phyloP scores from a whole-genome alignment of 2,113 vertebrate species.

The Agapornis roseicollis region DNA sequence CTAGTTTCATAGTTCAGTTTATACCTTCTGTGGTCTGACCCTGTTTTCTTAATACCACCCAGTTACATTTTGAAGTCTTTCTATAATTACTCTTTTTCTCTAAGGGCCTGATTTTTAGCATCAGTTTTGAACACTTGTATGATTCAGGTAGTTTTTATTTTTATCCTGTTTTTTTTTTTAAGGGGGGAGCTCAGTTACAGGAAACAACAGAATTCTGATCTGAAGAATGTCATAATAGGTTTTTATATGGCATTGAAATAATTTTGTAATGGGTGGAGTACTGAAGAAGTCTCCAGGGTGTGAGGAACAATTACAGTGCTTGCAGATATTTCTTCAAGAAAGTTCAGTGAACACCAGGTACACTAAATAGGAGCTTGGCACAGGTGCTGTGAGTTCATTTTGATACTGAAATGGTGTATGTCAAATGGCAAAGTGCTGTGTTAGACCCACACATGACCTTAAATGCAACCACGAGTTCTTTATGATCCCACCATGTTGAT shows the following conservation, averaged over 20 bases:
- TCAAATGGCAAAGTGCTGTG: not conserved
- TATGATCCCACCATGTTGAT: rapidly evolving
- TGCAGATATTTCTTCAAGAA: not conserved
- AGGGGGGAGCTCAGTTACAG: not conserved
- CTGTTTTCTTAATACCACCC: not conserved
- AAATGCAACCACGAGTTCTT: not conserved
- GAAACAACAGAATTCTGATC: not conserved
- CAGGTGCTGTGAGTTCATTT: not conserved
- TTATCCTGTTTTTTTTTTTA: not conserved
- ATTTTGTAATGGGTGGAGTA: not conserved
- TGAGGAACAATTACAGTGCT: not conserved
- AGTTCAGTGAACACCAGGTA: not conserved
- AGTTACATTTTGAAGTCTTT: not conserved
- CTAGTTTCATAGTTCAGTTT: not conserved
- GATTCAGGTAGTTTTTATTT: not conserved
- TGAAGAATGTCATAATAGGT: not conserved
- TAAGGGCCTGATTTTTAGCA: not conserved
- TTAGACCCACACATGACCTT: not conserved
- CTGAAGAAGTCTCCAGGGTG: not conserved
- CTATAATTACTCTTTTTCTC: not conserved
- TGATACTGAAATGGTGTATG: not conserved
- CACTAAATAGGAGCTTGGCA: not conserved
- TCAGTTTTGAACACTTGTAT: not conserved
- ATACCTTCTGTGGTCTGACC: not conserved
- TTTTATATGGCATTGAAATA: not conserved